phyloP scores from a whole-genome alignment of 1,140 invertebrate species.

The Pteromalus puparum region DNA sequence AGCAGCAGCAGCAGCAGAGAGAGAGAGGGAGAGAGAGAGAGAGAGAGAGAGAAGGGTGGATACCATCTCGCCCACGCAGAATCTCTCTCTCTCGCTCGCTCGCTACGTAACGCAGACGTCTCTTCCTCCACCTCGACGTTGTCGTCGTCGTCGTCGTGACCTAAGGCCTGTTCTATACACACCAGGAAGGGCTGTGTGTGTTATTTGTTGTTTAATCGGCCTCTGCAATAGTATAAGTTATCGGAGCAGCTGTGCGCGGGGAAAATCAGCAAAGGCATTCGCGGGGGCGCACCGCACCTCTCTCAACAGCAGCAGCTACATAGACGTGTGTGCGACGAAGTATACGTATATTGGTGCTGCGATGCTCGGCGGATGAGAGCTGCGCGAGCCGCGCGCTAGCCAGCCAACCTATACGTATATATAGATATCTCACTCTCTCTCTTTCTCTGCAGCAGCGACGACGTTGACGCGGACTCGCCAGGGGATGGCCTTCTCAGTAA shows the following conservation, averaged over 20 bases:
- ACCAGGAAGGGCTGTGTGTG: background rate
- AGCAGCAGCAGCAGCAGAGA: too few species aligned
- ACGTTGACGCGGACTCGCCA: slow-evolving; percentile 17
- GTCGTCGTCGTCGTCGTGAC: too few species aligned
- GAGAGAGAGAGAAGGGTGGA: slow-evolving; percentile 53
- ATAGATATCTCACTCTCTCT: background rate
- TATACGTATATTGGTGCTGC: background rate
- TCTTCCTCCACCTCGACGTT: background rate
- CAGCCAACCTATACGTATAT: background rate
- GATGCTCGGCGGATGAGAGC: slow-evolving; percentile 20
- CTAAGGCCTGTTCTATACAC: background rate
- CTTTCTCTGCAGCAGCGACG: slow-evolving; percentile 14
- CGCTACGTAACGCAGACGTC: slow-evolving; percentile 11
- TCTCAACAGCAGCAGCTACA: background rate
- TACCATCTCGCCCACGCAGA: slow-evolving; percentile 44
- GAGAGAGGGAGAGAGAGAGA: background rate
- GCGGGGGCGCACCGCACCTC: background rate
- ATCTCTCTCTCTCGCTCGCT: slow-evolving; percentile 13
- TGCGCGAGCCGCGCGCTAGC: background rate
- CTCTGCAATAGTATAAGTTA: background rate
- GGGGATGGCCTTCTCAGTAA: slow-evolving; percentile 14
- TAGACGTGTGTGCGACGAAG: background rate
- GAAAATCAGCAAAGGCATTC: background rate
- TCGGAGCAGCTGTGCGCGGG: background rate
- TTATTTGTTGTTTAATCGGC: slow-evolving; percentile 3